Base-by-base conservation (phyloP, 2,113 vertebrate genomes). In the Chloebia gouldiae region DNA sequence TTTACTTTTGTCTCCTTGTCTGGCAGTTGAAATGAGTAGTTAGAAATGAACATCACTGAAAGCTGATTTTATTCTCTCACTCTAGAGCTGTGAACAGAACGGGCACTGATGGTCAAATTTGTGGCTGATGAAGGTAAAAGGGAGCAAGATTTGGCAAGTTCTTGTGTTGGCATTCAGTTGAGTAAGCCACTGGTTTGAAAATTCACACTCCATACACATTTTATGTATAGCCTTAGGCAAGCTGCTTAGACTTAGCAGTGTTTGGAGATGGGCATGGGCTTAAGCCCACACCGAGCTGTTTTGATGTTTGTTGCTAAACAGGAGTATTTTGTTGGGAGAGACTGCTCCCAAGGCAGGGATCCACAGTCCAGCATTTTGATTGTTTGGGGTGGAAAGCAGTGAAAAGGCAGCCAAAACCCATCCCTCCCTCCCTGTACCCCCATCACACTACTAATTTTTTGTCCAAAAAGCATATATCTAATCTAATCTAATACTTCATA, bases 21-120 rank as follows among this genome's bases (percentile, higher is more conserved):
- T n/a, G 27, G 35, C 9, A 56, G n/a, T 10, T 91, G 45, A 81
- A 86, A 45, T 15, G 15, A 45, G 13, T 70, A 35, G 9, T 30
- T 71, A 27, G 19, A 75, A 75, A 42, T 37, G 15, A 68, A 24
- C 12, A 24, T n/a, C 47, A 21, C 6, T 54, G 53, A 63, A 63
- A 40, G 31, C 21, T 0, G 0, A 12, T 40, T 40, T 40, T 40
- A 28, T 23, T 18, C 15, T 54, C 25, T 42, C 39, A 20, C 7
- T 57, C 6, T 51, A 14, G 44, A 50, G 9, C 19, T 31, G 0
- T 19, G 23, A 78, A 50, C 1, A 0, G 14, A 19, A 35, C 33
- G 27, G 9, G 14, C 59, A 71, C 18, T 21, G 11, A 7, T 33
- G 31, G 5, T 64, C 19, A 51, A 28, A 35, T 59, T 59, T 47